phyloP scores from a whole-genome alignment of 2,797 vertebrate species.

The Notamacropus eugenii region DNA sequence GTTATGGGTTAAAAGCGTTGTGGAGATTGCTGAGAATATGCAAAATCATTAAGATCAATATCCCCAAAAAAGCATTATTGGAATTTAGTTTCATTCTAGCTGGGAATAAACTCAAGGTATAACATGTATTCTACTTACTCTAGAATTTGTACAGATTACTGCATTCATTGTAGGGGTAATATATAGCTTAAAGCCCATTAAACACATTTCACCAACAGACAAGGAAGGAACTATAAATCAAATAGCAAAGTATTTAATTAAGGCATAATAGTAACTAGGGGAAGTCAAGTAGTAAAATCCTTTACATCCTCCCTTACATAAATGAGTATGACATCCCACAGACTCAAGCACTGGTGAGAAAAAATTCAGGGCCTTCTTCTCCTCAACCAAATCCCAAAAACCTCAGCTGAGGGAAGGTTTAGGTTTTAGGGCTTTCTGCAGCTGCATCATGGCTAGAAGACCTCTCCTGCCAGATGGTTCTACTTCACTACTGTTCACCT shows the following conservation, averaged over 20 bases:
- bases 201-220: too few relatives aligned
- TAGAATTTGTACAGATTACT: too few relatives aligned
- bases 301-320: neutral
- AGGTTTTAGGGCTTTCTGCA: neutral
- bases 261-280: neutral
- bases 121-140: too few relatives aligned
- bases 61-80: neutral
- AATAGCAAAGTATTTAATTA: too few relatives aligned
- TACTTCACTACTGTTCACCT: neutral
- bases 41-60: neutral
- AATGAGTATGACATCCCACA: neutral
- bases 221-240: too few relatives aligned
- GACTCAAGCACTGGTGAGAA: neutral
- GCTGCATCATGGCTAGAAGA: too few relatives aligned
- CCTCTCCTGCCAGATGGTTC: neutral
- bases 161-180: too few relatives aligned
- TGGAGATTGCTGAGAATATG: neutral
- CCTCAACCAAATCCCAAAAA: neutral
- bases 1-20: neutral
- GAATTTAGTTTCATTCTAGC: neutral
- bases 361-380: neutral
- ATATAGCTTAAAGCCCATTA: too few relatives aligned
- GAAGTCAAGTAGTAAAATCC: neutral
- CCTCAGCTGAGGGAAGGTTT: neutral
- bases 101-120: too few relatives aligned